Evolutionary conservation across 2,888 invertebrate genomes (phyloP), one percentile per base, ranked within the genome.

Genomic region (Meganola albula): DNA sequence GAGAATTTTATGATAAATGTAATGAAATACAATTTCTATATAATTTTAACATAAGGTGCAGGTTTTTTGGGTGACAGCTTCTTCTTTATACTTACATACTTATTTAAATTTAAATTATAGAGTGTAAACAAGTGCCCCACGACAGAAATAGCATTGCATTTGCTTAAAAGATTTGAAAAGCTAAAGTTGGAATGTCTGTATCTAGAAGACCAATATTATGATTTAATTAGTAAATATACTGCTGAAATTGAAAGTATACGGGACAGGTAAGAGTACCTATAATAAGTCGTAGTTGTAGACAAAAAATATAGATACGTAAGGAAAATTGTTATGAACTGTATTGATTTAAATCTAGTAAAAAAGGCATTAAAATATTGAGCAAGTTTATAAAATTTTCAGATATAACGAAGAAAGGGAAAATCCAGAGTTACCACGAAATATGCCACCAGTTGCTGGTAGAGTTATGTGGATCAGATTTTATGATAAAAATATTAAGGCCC

Each of bases 391-490:
- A 2, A 22, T 18, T 8, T 34, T 28, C 12, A 88, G 90, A 34
- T 95, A 96, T 58, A 93, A 95, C 43, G 91, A 92, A 63, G 90
- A 92, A 48, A 88, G 94, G 51, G 91, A 91, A 34, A 87, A 90
- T 46, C 94, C 95, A 0, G 88, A 90, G 1, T 65, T 94, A 6
- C 90, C 93, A 0, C 82, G 92, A 34, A 92, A 93, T 59, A 88
- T 92, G 84, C 93, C 96, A 2, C 94, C 95, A 0, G 90, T 94
- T 9, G 87, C 93, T 9, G 96, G 95, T 3, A 88, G 94, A 57
- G 90, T 96, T 10, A 87, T 90, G 64, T 96, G 96, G 96, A 92
- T 94, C 46, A 84, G 95, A 37, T 93, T 93, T 53, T 88, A 95
- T 37, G 91, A 91, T 51, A 88, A 88, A 37, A 90, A 91, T 42